Base-by-base conservation (phyloP, 2,797 vertebrate genomes). In the Chromobotia macracanthus region DNA sequence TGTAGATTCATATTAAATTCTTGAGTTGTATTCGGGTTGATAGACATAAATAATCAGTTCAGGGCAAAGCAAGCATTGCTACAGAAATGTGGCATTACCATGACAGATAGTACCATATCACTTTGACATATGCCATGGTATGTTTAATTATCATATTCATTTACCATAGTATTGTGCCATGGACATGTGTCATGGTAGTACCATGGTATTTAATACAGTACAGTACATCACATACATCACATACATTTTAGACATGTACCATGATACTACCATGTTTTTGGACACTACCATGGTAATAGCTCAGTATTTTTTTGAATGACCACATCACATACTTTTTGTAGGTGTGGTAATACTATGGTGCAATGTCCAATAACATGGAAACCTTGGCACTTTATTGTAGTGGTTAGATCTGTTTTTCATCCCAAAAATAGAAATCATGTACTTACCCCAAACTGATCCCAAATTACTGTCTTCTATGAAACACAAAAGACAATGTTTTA, bases 11-110 rank as follows among this genome's bases (percentile, higher is more conserved):
- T 21, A 61, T 7, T 35, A 9, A 60, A 69, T 60, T 31, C 3
- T 31, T 77, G 53, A 77, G 55, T 50, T 69, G 55, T 69, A 61
- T 69, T 48, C 51, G 1, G 38, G 56, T 77, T 46, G 48, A 35
- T 60, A 18, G 41, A 13, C 48, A 50, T 35, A 51, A 35, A 48
- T 3, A 64, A 38, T 64, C 13, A 6, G 46, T 64, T 75, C 2
- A 11, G 19, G 51, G 44, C 16, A 28, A 53, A 5, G 12, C 0
- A 3, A 25, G 48, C 0, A 19, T 51, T 16, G 31, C 8, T 3
- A 64, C 25, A 18, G 50, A 50, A 28, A 18, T 55, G 11, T 55
- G 31, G 63, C 38, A 41, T 19, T 76, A 13, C 50, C 21, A 56
- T 67, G 56, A 31, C 25, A 3, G 2, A 12, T 12, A 48, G 10